phyloP scores from a whole-genome alignment of 2,113 vertebrate genomes.

The Tautogolabrus adspersus region DNA sequence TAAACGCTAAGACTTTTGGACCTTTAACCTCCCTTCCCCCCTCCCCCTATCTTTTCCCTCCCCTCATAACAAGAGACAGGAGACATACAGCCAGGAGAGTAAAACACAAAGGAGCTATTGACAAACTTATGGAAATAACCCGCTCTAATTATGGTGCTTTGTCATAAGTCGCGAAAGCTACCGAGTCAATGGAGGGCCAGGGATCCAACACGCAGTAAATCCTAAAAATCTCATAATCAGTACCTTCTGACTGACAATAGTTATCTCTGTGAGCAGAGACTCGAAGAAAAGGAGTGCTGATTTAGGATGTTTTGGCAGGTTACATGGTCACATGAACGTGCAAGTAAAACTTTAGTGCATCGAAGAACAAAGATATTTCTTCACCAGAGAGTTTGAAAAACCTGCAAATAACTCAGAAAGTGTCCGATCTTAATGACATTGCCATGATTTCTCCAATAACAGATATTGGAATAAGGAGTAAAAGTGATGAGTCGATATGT shows the following conservation, averaged over 20 bases:
- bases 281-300: conserved; percentile 39
- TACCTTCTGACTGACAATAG: conserved; percentile 46
- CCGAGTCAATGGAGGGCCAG: conserved; percentile 33
- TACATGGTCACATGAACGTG: conserved; percentile 16
- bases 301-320: conserved; percentile 43
- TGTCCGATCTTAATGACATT: background rate
- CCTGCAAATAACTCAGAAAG: background rate
- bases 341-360: background rate
- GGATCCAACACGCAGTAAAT: conserved; percentile 59
- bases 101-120: conserved; percentile 69
- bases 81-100: conserved; percentile 31
- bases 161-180: conserved; percentile 61
- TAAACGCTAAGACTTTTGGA: conserved; percentile 68
- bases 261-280: conserved; percentile 26
- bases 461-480: background rate
- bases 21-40: conserved; percentile 50
- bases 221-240: conserved; percentile 72
- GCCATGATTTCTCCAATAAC: background rate
- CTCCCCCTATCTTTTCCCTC: background rate
- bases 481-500: background rate
- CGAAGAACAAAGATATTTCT: background rate
- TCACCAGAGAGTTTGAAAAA: background rate
- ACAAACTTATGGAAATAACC: conserved; percentile 69
- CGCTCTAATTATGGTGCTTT: conserved; percentile 65
- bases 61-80: conserved; percentile 42